Conservation (phyloP, 1,140 invertebrate genomes). For the Drosophila erecta region DNA sequence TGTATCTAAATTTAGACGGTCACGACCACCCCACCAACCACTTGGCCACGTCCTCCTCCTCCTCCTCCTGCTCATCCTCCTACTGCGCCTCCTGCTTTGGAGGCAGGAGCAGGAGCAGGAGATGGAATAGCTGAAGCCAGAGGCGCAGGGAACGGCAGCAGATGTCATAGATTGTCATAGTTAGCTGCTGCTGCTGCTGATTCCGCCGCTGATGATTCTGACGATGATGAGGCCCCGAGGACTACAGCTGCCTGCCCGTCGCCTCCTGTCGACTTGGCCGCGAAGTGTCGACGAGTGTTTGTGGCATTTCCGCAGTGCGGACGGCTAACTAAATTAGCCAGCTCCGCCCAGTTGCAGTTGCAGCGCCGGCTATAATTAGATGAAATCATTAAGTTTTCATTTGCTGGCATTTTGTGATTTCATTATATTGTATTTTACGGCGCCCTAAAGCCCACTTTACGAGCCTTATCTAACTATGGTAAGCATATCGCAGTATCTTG, state of each 20-base stretch:
- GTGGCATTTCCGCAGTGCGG: constrained; percentile 77
- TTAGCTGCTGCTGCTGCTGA: constrained; percentile 45
- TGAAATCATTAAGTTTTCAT: constrained; percentile 81
- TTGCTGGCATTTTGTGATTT: constrained; percentile 73
- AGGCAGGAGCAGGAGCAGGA: neutral
- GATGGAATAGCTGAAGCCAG: constrained; percentile 26
- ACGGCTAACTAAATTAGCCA: constrained; percentile 73
- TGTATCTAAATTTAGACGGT: constrained; percentile 77
- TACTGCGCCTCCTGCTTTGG: neutral
- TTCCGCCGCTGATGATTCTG: constrained; percentile 7
- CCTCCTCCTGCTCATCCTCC: neutral
- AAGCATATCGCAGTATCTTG: constrained; percentile 31
- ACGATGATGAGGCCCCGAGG: constrained; percentile 22
- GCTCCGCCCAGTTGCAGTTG: constrained; percentile 21
- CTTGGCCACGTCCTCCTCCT: neutral
- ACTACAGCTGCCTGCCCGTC: constrained; percentile 28
- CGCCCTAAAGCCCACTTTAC: constrained; percentile 54
- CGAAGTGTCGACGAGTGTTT: constrained; percentile 69
- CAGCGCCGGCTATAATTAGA: constrained; percentile 69
- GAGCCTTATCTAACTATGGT: constrained; percentile 37
- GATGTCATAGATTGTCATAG: constrained; percentile 76
- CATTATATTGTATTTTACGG: constrained; percentile 74
- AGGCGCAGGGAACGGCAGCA: constrained; percentile 32
- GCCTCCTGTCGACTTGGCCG: constrained; percentile 37
- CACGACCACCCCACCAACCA: constrained; percentile 5